Evolutionary conservation across 2,797 vertebrate species (phyloP).

Genomic region (Ptychobarbus kaznakovi): DNA sequence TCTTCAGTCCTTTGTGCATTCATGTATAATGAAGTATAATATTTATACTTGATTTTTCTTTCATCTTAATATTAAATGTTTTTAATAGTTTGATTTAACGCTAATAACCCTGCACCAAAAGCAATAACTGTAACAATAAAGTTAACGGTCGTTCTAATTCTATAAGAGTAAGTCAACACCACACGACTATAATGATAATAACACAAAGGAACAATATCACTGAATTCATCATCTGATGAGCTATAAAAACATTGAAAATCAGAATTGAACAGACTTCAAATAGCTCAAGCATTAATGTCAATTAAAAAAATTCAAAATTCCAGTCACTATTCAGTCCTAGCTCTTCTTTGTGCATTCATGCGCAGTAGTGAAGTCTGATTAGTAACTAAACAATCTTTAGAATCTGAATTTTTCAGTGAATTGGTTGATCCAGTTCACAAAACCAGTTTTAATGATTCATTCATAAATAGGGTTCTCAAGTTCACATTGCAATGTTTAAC

Average conservation of each 20-base stretch:
- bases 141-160: too few relatives aligned
- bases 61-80: too few relatives aligned
- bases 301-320: too few relatives aligned
- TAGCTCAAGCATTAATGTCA: too few relatives aligned
- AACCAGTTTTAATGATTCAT: neutral
- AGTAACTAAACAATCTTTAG: neutral
- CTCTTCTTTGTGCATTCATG: neutral
- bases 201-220: too few relatives aligned
- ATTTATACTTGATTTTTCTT: too few relatives aligned
- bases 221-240: too few relatives aligned
- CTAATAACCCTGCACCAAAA: neutral
- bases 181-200: too few relatives aligned
- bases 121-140: neutral
- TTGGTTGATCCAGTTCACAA: neutral
- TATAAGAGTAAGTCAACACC: too few relatives aligned
- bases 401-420: neutral
- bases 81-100: too few relatives aligned
- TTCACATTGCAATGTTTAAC: neutral
- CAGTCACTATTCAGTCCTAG: neutral
- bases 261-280: too few relatives aligned
- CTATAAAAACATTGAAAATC: too few relatives aligned
- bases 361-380: neutral
- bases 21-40: neutral
- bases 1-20: neutral
- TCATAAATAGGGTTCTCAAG: neutral